Evolutionary conservation across 2,113 vertebrate species (phyloP).

Genomic region (Bubalus kerabau): DNA sequence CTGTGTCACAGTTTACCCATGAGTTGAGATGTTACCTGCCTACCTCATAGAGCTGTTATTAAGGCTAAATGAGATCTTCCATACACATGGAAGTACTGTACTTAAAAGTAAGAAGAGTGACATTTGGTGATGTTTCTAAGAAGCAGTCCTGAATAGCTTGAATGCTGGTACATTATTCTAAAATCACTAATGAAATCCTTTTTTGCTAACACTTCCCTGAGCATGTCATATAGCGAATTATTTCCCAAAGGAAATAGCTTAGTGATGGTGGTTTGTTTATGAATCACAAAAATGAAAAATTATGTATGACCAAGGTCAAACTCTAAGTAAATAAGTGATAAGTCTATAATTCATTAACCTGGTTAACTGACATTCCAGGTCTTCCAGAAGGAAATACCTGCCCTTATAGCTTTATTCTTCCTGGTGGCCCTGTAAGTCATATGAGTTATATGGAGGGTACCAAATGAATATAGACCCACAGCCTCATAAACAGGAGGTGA

Average conservation of each 20-base stretch:
- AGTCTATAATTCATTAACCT: background rate
- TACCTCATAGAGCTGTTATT: background rate
- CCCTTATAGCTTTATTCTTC: background rate
- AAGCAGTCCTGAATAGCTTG: background rate
- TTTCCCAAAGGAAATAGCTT: conserved; percentile 18
- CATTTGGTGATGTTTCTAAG: background rate
- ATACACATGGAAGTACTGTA: background rate
- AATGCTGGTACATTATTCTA: background rate
- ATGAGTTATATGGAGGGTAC: background rate
- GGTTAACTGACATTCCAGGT: background rate
- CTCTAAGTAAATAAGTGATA: background rate
- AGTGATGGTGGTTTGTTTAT: background rate
- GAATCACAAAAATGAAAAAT: conserved; percentile 29
- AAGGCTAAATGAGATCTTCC: background rate
- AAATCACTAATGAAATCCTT: conserved; percentile 30
- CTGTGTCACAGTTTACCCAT: background rate
- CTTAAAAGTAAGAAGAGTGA: background rate
- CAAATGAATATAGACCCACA: background rate
- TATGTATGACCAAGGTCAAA: background rate
- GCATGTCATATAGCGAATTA: background rate
- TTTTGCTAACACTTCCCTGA: background rate
- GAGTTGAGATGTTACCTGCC: background rate
- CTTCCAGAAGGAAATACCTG: background rate
- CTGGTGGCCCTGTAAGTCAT: background rate
- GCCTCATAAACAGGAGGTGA: background rate